Base-by-base conservation (phyloP, 2,113 vertebrate genomes). In the Chaetura pelagica region DNA sequence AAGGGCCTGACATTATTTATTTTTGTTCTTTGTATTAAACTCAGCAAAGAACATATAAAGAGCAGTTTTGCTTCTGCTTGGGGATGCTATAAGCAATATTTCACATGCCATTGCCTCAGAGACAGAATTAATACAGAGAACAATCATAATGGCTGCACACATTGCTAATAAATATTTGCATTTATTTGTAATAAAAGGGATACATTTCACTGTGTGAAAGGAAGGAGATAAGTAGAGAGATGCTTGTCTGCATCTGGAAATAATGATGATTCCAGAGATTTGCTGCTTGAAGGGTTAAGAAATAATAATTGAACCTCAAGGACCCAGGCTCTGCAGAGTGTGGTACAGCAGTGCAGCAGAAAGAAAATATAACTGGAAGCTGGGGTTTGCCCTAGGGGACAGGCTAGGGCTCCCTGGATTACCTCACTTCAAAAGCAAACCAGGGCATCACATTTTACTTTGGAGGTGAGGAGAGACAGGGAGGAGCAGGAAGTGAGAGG, bases 1-100 rank as follows among this genome's bases (percentile, higher is more conserved):
- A 97, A 94, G 52, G 91, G 89, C 87, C 90, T 91, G 96, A 96
- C 92, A 64, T 96, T 98, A 97, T 95, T 98, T 97, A 96, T 97
- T 98, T 97, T 97, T 64, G 1, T 93, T 92, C 96, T 97, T 97
- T 91, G 78, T 96, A 81, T 91, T 97, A 97, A 98, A 94, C 79
- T 97, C 94, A 12, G 95, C 35, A 96, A 93, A 93, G 89, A 97
- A 93, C 58, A 89, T 72, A 96, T 96, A 96, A 96, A 94, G 93
- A 97, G 91, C 90, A 92, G 89, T 95, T 97, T 95, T 97, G 69
- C 89, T 96, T 96, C 88, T 95, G 87, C 63, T 97, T 88, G 66
- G 79, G 95, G 93, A 96, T 96, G 92, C 61, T 94, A 93, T 88
- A 95, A 91, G 92, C 81, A 96, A 52, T 95, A 97, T 84, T 97